Evolutionary conservation across 2,797 vertebrate species (phyloP).

Genomic region (Xiphorhynchus erythropygius): DNA sequence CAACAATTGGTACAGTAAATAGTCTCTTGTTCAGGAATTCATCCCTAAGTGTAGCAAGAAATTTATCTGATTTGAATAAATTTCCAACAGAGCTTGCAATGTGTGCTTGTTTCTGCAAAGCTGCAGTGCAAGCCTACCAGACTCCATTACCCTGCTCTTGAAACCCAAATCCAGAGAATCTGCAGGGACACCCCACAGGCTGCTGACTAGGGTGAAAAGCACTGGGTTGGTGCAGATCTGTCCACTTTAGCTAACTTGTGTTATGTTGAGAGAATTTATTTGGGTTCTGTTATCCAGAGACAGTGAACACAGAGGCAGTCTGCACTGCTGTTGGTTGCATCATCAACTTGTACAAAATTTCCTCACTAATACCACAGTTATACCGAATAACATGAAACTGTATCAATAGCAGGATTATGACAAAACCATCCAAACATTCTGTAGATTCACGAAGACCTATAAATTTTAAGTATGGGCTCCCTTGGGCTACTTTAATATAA

Average conservation of each 20-base stretch:
- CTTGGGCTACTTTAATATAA: neutral
- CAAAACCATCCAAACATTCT: neutral
- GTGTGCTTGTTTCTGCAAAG: neutral
- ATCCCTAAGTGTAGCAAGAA: neutral
- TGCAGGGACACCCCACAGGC: neutral
- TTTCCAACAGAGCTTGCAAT: neutral
- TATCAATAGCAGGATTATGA: neutral
- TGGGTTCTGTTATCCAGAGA: neutral
- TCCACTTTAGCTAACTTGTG: neutral
- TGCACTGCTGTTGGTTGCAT: neutral
- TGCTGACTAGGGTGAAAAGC: neutral
- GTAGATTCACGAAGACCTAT: neutral
- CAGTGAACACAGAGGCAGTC: neutral
- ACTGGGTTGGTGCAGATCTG: neutral
- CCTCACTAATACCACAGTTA: neutral
- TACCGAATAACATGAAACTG: neutral
- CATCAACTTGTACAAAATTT: neutral
- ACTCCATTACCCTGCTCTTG: neutral
- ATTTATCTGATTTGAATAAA: neutral
- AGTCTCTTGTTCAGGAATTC: neutral
- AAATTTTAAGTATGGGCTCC: neutral
- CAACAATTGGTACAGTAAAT: fast-evolving
- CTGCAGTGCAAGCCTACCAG: neutral
- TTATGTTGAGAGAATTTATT: neutral
- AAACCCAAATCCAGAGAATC: neutral